A percentile compares a stretch with the other conserved stretches of the same genome.
Evolutionary conservation across 2,797 vertebrate genomes (phyloP).

Genomic region (Enteromius afrohamiltoni): DNA sequence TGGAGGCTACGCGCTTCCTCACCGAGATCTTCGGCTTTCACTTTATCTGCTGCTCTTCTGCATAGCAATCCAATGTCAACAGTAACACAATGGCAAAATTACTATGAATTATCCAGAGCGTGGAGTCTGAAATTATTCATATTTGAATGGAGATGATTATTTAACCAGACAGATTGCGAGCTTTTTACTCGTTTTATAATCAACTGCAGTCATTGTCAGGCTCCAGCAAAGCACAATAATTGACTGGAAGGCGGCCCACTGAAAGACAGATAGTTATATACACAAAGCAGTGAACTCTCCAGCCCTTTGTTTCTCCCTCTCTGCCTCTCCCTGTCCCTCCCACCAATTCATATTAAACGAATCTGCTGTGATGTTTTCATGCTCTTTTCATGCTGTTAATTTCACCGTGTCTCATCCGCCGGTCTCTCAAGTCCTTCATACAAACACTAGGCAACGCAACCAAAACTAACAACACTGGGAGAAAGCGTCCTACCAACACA

Average conservation of each 20-base stretch:
- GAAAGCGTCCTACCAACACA: constrained; percentile 32
- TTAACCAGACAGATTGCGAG: constrained; percentile 45
- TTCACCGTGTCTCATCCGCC: constrained; percentile 13
- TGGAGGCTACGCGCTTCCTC: constrained; percentile 1
- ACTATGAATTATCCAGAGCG: constrained; percentile 39
- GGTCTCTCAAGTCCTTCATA: constrained; percentile 8
- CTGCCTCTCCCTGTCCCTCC: constrained; percentile 20
- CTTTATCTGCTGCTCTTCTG: constrained; percentile 11
- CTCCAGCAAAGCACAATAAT: constrained; percentile 33
- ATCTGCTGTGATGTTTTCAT: constrained; percentile 41
- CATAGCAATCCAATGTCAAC: constrained; percentile 37
- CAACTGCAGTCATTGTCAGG: constrained; percentile 37
- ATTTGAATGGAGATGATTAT: constrained; percentile 51
- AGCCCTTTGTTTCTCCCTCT: constrained; percentile 37
- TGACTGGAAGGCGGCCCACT: constrained; percentile 27
- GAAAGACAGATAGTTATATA: constrained; percentile 40
- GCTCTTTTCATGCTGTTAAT: constrained; percentile 41
- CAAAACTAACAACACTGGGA: constrained; percentile 20
- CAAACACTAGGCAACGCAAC: constrained; percentile 14
- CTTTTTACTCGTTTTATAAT: constrained; percentile 47
- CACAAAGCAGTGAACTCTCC: constrained; percentile 45
- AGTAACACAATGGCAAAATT: constrained; percentile 33
- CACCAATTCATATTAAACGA: constrained; percentile 21
- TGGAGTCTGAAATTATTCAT: constrained; percentile 38
- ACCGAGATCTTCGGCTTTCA: constrained; percentile 8